Evolutionary conservation across 2,888 invertebrate species (phyloP).

Genomic region (Brenthis daphne): DNA sequence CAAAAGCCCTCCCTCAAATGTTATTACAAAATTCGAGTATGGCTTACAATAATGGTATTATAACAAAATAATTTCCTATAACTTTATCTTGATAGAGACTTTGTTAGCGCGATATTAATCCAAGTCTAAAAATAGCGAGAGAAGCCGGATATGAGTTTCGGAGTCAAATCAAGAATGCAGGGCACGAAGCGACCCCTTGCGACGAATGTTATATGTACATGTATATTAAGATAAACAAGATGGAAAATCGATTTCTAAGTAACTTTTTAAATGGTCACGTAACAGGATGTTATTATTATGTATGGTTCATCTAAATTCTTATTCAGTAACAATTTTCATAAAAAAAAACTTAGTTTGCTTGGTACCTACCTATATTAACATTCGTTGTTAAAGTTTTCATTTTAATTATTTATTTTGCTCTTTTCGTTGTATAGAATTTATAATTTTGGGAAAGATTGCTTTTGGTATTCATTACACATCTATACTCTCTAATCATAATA

Average conservation of each 20-base stretch:
- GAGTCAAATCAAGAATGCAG: constrained; percentile 54
- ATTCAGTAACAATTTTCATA: too few species aligned
- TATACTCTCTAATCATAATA: too few species aligned
- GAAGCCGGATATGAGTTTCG: constrained; percentile 63
- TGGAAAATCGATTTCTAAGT: constrained; percentile 21
- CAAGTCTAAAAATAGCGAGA: constrained; percentile 48
- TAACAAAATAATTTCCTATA: constrained; percentile 8
- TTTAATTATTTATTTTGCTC: too few species aligned
- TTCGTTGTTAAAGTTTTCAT: too few species aligned
- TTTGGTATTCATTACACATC: too few species aligned
- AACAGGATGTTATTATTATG: neutral
- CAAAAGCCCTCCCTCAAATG: neutral
- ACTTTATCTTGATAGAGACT: constrained; percentile 15
- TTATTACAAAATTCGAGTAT: neutral
- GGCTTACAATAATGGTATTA: neutral
- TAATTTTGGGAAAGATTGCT: too few species aligned
- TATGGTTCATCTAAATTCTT: too few species aligned
- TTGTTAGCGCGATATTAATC: constrained; percentile 31
- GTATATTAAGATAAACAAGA: neutral
- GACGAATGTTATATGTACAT: constrained; percentile 23
- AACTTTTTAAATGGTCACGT: neutral
- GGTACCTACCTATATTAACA: too few species aligned
- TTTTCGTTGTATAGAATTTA: too few species aligned
- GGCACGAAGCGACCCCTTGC: constrained; percentile 52
- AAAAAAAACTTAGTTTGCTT: too few species aligned